These are phyloP conservation scores for Sinotaia quadrata DNA, from an alignment of 2,888 invertebrate species.

Conservation along the genomic window DNA sequence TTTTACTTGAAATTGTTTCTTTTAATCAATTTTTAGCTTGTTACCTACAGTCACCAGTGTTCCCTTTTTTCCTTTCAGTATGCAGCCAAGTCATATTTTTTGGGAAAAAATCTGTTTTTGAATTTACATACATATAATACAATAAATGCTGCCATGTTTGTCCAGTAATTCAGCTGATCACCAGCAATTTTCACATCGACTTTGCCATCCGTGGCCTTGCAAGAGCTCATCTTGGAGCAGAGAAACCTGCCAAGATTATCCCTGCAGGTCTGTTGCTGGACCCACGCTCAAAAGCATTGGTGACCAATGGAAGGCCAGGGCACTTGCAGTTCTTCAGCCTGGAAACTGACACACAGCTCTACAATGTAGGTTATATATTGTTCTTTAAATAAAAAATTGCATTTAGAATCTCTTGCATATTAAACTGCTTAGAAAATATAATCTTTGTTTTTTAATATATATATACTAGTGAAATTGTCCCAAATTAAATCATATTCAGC, in stretches of 20 bases:
- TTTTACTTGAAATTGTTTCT: too few relatives aligned
- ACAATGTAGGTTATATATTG: conserved; percentile 80
- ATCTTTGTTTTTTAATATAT: too few relatives aligned
- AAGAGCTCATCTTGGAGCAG: conserved; percentile 73
- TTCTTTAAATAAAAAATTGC: too few relatives aligned
- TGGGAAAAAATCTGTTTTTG: neutral
- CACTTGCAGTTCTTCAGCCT: conserved; percentile 83
- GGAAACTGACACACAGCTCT: conserved; percentile 77
- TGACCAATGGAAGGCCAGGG: conserved; percentile 82
- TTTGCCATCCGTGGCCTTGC: conserved; percentile 81
- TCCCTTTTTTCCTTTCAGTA: neutral
- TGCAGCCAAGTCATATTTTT: neutral
- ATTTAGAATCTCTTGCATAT: too few relatives aligned
- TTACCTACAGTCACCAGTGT: neutral
- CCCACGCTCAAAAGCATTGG: conserved; percentile 78
- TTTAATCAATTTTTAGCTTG: too few relatives aligned
- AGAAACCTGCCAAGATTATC: conserved; percentile 26
- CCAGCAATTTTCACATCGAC: conserved; percentile 73
- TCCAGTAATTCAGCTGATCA: conserved; percentile 72
- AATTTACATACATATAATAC: neutral
- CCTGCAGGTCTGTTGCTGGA: conserved; percentile 75
- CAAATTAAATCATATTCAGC: too few relatives aligned
- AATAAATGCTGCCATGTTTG: too few relatives aligned
- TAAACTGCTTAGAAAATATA: too few relatives aligned
- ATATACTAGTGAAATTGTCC: too few relatives aligned